Evolutionary conservation across 2,113 vertebrate species (phyloP), one percentile per base, ranked within the genome.

Genomic region (Myotis lucifugus): DNA sequence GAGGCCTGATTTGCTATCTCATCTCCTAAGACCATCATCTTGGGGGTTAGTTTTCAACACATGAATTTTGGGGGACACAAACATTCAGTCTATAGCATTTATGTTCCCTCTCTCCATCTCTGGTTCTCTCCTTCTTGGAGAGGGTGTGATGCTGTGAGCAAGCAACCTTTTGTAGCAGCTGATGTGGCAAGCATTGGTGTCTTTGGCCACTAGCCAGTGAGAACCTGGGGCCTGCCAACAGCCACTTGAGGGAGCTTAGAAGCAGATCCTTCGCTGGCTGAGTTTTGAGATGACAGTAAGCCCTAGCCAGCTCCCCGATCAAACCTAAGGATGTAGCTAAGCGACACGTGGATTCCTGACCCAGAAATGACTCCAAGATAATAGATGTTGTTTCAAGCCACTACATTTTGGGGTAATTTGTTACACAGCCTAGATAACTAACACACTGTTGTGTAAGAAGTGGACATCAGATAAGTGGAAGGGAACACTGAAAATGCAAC

Each of bases 351-450:
- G 9, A 69, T 42, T 92, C 56, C 72, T 42, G 50, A 74, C 56
- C 32, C 7, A n/a, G 77, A 95, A 90, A 66, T 52, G 40, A 86
- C 32, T 76, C 42, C 40, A 50, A 92, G 81, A 72, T 37, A 77
- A 90, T 40, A 91, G 54, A 85, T 66, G 42, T 66, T 56, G 52
- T 86, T 89, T 85, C 42, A 61, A 72, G 40, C 12, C 69, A 95
- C 18, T 90, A 27, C 27, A 54, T 96, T 77, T 73, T 50, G 37
- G 59, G 34, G 25, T 54, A 46, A 70, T 88, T 76, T 85, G 46
- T 92, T 85, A 42, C 4, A 6, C 6, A 61, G 40, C 17, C 25
- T 42, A 13, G 21, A 64, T 92, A 79, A 84, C 46, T 72, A 84
- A 34, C 56, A 73, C 8, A 88, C 32, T 66, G 4, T 82, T 82